phyloP scores from a whole-genome alignment of 1,140 invertebrate species.

The Orchestia grillus region DNA sequence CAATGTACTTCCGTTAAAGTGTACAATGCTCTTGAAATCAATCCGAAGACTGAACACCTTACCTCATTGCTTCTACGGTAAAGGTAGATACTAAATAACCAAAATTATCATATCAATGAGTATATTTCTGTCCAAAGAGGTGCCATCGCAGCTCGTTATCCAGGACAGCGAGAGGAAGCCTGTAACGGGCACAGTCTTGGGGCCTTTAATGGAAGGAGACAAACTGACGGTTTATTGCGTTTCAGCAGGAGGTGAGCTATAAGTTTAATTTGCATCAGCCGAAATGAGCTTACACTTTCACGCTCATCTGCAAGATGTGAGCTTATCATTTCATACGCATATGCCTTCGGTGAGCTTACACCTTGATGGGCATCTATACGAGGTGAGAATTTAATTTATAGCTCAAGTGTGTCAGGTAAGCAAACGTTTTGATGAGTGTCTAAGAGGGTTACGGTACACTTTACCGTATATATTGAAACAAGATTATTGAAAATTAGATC shows the following conservation, averaged over 20 bases:
- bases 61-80: no score
- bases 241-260: conserved; percentile 35
- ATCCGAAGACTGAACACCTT: no score
- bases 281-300: not conserved
- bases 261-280: not conserved
- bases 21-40: not conserved
- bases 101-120: no score
- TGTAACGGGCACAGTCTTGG: not conserved
- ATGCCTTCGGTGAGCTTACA: not conserved
- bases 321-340: not conserved
- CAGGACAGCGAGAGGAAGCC: conserved; percentile 41
- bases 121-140: not conserved
- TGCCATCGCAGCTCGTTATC: conserved; percentile 54
- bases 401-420: not conserved
- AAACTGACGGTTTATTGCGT: conserved; percentile 42
- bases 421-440: not conserved
- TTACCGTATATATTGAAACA: not conserved
- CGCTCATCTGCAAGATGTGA: not conserved
- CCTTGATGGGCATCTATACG: not conserved
- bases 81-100: no score
- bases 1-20: not conserved
- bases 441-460: not conserved
- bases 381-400: not conserved
- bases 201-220: conserved; percentile 39
- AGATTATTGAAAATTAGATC: no score